These are phyloP conservation scores for Gambelia wislizenii DNA, from an alignment of 2,797 vertebrate genomes.

Conservation along the genomic window DNA sequence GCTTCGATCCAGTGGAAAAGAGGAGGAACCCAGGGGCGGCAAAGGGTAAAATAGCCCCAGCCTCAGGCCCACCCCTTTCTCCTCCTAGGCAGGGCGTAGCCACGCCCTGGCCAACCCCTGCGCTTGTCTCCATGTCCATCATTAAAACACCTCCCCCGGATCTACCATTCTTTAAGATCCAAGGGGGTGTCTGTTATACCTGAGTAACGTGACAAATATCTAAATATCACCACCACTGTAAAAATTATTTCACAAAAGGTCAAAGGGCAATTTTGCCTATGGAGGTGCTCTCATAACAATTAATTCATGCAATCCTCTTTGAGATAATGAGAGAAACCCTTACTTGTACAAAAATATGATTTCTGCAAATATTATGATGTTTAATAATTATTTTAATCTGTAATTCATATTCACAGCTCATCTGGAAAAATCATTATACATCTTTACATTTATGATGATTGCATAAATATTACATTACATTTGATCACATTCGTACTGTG, in stretches of 20 bases:
- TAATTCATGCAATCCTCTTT: constrained; percentile 54
- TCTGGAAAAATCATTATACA: constrained; percentile 77
- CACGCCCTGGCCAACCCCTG: too few relatives aligned
- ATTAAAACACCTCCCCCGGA: too few relatives aligned
- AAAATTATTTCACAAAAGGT: constrained; percentile 43
- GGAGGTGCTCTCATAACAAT: constrained; percentile 58
- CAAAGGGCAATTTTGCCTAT: constrained; percentile 39
- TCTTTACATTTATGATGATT: constrained; percentile 83
- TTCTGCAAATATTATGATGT: constrained; percentile 80
- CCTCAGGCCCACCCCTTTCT: too few relatives aligned
- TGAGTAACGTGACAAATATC: neutral
- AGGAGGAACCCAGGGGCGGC: too few relatives aligned
- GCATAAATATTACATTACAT: constrained; percentile 84
- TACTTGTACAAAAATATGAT: constrained; percentile 70
- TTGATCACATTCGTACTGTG: constrained; percentile 73
- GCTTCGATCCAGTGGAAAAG: too few relatives aligned
- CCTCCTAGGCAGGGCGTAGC: too few relatives aligned
- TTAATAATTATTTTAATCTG: constrained; percentile 83
- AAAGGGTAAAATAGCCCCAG: too few relatives aligned
- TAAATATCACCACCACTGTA: constrained; percentile 23
- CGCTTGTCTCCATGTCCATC: too few relatives aligned
- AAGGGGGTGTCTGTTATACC: too few relatives aligned
- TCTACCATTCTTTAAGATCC: too few relatives aligned
- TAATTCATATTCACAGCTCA: constrained; percentile 84
- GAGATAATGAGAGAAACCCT: constrained; percentile 68